These are phyloP conservation scores for Frieseomelitta varia DNA, from an alignment of 1,140 invertebrate genomes.

Conservation along the genomic window DNA sequence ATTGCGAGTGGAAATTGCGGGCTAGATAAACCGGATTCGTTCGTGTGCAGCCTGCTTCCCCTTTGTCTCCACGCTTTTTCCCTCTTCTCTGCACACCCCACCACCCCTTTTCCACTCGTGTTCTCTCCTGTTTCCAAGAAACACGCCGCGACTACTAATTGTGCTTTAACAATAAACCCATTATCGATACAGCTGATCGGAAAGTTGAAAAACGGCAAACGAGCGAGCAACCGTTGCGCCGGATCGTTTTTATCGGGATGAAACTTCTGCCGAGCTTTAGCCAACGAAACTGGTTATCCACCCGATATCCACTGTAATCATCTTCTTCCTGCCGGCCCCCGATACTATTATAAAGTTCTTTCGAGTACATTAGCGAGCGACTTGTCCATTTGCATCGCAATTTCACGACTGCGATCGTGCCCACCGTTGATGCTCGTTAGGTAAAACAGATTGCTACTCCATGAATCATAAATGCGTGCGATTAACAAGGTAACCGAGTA, in stretches of 20 bases:
- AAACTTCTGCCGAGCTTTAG: constrained; percentile 2
- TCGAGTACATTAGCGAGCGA: background rate
- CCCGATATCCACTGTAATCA: background rate
- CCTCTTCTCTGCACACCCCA: background rate
- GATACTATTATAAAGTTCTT: background rate
- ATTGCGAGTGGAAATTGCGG: constrained; percentile 49
- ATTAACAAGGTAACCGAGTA: background rate
- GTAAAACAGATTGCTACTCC: background rate
- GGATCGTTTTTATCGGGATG: constrained; percentile 11
- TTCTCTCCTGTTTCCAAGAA: background rate
- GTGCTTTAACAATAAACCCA: constrained; percentile 37
- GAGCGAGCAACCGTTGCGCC: background rate
- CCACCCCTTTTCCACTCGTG: too few relatives aligned
- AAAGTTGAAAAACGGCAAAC: constrained; percentile 17
- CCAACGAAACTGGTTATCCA: background rate
- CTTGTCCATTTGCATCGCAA: background rate
- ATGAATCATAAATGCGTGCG: background rate
- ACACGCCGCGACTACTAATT: constrained; percentile 31
- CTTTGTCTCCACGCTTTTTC: constrained; percentile 6
- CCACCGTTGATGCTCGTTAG: background rate
- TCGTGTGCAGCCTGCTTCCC: background rate
- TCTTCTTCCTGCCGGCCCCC: background rate
- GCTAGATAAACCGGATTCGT: constrained; percentile 39
- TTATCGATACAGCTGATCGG: constrained; percentile 38
- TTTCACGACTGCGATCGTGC: background rate